Evolutionary conservation across 2,888 invertebrate genomes (phyloP).

Genomic region (Saturnia japonica): DNA sequence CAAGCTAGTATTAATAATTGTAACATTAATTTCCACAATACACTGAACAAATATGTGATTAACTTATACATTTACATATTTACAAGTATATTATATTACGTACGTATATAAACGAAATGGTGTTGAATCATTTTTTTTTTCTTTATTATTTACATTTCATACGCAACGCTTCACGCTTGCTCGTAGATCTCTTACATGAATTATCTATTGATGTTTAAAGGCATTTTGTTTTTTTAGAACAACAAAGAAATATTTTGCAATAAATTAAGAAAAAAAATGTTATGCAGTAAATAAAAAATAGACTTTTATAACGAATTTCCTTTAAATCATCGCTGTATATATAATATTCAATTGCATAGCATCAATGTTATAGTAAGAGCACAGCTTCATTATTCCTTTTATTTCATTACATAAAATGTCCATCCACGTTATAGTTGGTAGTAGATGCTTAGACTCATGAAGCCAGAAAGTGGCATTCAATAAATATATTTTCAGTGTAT

Average conservation of each 20-base stretch:
- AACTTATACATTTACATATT: constrained; percentile 6
- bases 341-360: not conserved
- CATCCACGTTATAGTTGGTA: constrained; percentile 12
- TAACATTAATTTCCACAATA: not conserved
- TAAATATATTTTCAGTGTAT: constrained; percentile 19
- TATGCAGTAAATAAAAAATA: not conserved
- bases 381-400: constrained; percentile 7
- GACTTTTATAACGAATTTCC: not conserved
- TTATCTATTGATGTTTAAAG: not conserved
- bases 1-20: not conserved
- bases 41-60: constrained; percentile 9
- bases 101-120: constrained; percentile 1
- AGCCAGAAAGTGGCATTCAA: not conserved
- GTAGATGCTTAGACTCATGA: constrained; percentile 6
- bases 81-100: not conserved
- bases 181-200: not conserved
- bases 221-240: not conserved
- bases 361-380: not conserved
- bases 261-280: not conserved
- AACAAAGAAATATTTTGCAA: not conserved
- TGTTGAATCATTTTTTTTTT: not conserved
- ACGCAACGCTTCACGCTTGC: constrained; percentile 8
- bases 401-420: constrained; percentile 3
- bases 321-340: constrained; percentile 3
- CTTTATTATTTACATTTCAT: constrained; percentile 10